These are phyloP conservation scores for Clamator glandarius DNA, from an alignment of 2,797 vertebrate species.

Conservation along the genomic window DNA sequence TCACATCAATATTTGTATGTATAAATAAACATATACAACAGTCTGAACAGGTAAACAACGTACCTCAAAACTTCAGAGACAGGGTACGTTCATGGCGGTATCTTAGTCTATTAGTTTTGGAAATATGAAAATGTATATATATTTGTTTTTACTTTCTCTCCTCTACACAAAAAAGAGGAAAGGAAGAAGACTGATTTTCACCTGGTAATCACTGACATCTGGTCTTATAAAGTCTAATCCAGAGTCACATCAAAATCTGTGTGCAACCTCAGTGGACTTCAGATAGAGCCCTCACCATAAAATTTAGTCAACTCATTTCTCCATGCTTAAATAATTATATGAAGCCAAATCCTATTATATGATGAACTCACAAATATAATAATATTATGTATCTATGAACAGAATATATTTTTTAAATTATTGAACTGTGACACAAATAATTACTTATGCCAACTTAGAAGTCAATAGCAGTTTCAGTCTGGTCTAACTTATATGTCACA, in stretches of 20 bases:
- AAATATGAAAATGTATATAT: background rate
- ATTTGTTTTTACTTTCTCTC: background rate
- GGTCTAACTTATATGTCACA: background rate
- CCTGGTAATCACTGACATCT: background rate
- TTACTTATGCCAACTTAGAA: background rate
- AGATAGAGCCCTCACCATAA: background rate
- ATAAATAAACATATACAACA: conserved; percentile 2
- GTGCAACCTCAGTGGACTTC: background rate
- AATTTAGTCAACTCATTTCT: background rate
- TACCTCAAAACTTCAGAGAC: background rate
- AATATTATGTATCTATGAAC: background rate
- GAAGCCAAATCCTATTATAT: background rate
- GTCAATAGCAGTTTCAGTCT: background rate
- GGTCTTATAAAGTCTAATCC: background rate
- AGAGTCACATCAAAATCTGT: background rate
- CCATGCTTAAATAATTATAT: background rate
- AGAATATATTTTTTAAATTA: background rate
- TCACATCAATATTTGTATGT: conserved; percentile 50
- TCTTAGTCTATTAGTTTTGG: background rate
- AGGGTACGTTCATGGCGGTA: background rate
- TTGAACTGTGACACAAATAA: background rate
- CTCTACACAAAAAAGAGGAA: background rate
- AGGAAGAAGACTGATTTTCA: background rate
- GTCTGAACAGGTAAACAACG: conserved; percentile 46
- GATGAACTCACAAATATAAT: background rate